Base-by-base conservation (phyloP, 2,888 invertebrate species). In the Spodoptera exigua region DNA sequence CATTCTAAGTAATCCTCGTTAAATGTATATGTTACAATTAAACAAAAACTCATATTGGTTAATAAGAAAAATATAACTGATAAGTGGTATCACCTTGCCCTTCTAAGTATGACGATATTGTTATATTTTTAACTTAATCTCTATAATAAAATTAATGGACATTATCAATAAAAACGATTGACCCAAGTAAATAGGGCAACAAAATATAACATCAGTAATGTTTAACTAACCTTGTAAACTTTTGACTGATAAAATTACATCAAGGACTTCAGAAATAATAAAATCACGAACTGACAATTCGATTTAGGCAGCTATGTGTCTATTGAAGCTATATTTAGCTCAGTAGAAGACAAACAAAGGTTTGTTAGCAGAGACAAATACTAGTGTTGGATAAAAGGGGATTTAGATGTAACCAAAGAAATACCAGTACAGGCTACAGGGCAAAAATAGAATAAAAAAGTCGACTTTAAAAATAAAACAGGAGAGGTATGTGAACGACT, bases 381-480 rank as follows among this genome's bases (percentile, higher is more conserved):
- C 12, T 54, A 32, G 9, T 27, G 41, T 35, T 14, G 12, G 27
- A 43, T 7, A 71, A 41, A 36, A 32, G 43, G 60, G 46, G 27
- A 32, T 3, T 39, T 11, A 14, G 14, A n/a, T 53, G 57, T 4
- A 64, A 61, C 59, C 54, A 79, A 83, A 88, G 82, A 85, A 84
- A 84, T 84, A 83, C 84, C 83, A 83, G 86, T 85, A 85, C 84
- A 79, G 81, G 27, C 81, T 79, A 79, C 74, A 68, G 65, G 79
- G 78, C 82, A 80, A 79, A 86, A 88, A 86, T 83, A 78, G 82
- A 89, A 86, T 80, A 84, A 88, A 85, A 83, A 80, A 87, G 84
- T 82, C 84, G 82, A 84, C 83, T 74, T 81, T 80, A 88, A 89
- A 85, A 87, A 85, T 87, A 89, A 89, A 85, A 86, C 83, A 81